phyloP scores from a whole-genome alignment of 1,140 invertebrate species.

The Brachionus koreanus region DNA sequence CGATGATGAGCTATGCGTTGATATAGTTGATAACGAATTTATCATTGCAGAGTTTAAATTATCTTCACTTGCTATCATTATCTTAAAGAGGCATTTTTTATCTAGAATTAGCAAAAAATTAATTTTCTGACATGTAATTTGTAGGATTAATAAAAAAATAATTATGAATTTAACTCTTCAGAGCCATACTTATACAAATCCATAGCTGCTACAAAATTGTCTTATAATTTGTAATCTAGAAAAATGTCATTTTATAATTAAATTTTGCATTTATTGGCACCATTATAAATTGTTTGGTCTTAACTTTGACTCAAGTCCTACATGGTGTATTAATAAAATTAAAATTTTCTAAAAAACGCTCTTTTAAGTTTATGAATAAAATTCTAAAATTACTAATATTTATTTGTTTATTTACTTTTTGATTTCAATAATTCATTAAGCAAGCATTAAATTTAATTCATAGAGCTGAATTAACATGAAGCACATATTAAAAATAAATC shows the following conservation, averaged over 20 bases:
- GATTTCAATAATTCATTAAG: no score
- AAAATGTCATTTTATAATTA: neutral
- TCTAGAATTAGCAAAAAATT: neutral
- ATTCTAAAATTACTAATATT: no score
- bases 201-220: neutral
- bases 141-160: neutral
- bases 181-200: neutral
- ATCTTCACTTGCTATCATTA: neutral
- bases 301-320: no score
- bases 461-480: no score
- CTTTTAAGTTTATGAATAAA: no score
- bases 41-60: neutral
- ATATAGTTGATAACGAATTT: neutral
- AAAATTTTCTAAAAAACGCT: no score
- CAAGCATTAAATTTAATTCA: no score
- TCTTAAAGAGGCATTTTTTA: neutral
- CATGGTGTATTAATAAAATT: no score
- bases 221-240: neutral
- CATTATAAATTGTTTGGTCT: no score
- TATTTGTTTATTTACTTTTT: no score
- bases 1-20: neutral
- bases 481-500: no score
- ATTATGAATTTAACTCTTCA: neutral
- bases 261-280: no score
- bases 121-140: neutral